Evolutionary conservation across 2,888 invertebrate species (phyloP).

Genomic region (Sussaba pulchella): DNA sequence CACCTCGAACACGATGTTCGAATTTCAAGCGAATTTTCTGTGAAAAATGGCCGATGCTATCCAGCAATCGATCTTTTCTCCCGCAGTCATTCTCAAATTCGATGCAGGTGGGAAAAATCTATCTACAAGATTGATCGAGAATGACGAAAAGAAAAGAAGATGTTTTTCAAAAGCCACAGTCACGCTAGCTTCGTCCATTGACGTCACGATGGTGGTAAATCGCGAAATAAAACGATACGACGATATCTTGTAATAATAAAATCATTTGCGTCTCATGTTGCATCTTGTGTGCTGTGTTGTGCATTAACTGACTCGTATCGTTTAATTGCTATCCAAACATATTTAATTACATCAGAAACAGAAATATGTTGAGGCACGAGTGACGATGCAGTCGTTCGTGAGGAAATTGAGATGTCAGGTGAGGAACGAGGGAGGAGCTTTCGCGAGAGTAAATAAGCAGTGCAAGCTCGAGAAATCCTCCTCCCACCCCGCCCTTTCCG

Average conservation of each 20-base stretch:
- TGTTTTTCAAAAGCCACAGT: background rate
- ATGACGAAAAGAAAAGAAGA: background rate
- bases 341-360: background rate
- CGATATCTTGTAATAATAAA: background rate
- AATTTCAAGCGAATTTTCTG: background rate
- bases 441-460: background rate
- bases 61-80: background rate
- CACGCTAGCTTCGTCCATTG: slow-evolving; percentile 11
- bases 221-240: background rate
- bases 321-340: background rate
- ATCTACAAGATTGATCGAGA: slow-evolving; percentile 22
- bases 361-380: background rate
- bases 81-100: background rate
- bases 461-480: background rate
- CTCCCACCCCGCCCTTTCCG: no score
- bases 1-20: background rate
- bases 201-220: background rate
- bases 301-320: background rate
- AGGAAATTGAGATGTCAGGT: slow-evolving; percentile 10
- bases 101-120: background rate
- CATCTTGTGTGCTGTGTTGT: background rate
- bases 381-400: background rate
- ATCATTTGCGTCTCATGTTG: background rate
- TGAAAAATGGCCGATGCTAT: background rate
- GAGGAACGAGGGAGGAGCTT: slow-evolving; percentile 13